Base-by-base conservation (phyloP, 2,797 vertebrate genomes). In the Cirrhinus mrigala region DNA sequence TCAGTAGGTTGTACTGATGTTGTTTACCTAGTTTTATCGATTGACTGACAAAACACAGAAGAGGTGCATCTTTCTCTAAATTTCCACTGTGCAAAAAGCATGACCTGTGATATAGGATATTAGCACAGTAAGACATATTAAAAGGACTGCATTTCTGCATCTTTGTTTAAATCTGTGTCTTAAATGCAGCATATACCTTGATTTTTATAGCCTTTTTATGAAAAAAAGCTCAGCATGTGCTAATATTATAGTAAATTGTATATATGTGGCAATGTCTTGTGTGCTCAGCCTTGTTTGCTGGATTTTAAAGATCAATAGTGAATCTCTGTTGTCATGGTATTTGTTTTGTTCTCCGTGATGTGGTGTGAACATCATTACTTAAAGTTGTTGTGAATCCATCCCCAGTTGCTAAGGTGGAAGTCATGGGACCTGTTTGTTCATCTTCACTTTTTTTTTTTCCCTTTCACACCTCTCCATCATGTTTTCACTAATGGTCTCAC, bases 401-500 rank as follows among this genome's bases (percentile, higher is more conserved):
- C 82, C 81, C 54, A 29, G 69, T 68, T 82, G 86, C 52, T 60
- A 48, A 64, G 66, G 75, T 71, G 56, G 54, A 76, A 71, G 62
- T 79, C 52, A 62, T 40, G 70, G 73, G 37, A 64, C 71, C 80
- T 18, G 56, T 88, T 86, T 85, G 62, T 86, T 86, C 76, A 78
- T 79, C 85, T 79, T 80, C 62, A 66, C 40, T 50, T 84, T 81
- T 81, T 71, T 74, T 52, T 81, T 81, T 73, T 75, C 46, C 12
- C 46, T 76, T 54, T 27, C 58, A 29, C n/a, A 80, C 29, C 52
- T 60, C 44, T 87, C 46, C 44, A 46, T 85, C 66, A 70, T 66
- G 27, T 68, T 62, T 66, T 54, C 29, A 60, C 81, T 88, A 90
- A 88, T 84, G 82, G 74, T 85, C 66, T 81, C 83, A 79, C 56